Conservation (phyloP, 2,888 invertebrate genomes). For the Agrypnus murinus region DNA sequence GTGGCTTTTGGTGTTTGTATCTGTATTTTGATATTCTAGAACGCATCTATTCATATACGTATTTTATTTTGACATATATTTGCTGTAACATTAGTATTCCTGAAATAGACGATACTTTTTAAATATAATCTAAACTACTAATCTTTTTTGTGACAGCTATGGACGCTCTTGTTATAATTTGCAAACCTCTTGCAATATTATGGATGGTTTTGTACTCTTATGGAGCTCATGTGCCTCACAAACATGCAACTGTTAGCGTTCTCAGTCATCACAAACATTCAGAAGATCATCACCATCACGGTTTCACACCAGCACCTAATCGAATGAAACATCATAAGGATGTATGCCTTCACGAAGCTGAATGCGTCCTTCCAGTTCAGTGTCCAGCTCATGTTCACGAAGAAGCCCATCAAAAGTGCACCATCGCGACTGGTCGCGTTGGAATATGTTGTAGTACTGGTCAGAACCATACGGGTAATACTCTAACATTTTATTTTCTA, state of each 20-base stretch:
- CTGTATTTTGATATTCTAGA: too few relatives aligned
- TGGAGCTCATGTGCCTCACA: conserved; percentile 31
- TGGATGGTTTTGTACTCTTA: neutral
- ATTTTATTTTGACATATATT: neutral
- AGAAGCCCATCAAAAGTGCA: conserved; percentile 70
- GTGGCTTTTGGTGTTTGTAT: too few relatives aligned
- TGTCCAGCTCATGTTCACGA: conserved; percentile 77
- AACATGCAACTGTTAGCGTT: conserved; percentile 6
- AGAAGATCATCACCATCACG: conserved; percentile 49
- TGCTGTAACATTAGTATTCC: too few relatives aligned
- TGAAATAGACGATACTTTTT: too few relatives aligned
- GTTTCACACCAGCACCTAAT: conserved; percentile 56
- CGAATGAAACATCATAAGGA: conserved; percentile 43
- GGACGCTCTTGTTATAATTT: neutral
- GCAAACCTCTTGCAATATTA: neutral
- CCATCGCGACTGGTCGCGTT: conserved; percentile 69
- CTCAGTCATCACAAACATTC: conserved; percentile 26
- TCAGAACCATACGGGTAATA: conserved; percentile 73
- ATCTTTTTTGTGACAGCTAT: conserved; percentile 2
- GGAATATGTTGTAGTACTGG: conserved; percentile 81
- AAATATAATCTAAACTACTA: too few relatives aligned
- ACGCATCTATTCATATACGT: neutral
- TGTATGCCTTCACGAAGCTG: conserved; percentile 71
- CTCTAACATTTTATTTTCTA: too few relatives aligned
- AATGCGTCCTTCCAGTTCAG: conserved; percentile 78